phyloP scores from a whole-genome alignment of 2,888 invertebrate genomes.

The Trachelus stipa region DNA sequence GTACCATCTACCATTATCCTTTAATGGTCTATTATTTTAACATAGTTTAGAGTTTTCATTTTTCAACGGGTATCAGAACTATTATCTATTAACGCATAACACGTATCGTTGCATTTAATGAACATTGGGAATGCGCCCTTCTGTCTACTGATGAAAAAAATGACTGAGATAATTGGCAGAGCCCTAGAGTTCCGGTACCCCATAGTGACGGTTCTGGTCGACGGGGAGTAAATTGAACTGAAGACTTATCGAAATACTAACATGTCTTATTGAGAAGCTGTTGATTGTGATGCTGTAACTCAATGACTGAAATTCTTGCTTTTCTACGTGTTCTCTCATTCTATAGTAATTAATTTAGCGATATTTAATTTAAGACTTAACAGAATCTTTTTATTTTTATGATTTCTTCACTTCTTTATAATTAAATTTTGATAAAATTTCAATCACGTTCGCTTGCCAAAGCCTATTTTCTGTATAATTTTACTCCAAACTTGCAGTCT shows the following conservation, averaged over 20 bases:
- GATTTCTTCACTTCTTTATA: not conserved
- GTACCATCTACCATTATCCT: not conserved
- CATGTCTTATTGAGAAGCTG: not conserved
- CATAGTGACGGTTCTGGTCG: slow-evolving; percentile 12
- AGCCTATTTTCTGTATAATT: not conserved
- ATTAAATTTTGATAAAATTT: not conserved
- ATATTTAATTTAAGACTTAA: not conserved
- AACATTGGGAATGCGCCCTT: not conserved
- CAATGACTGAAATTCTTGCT: not conserved
- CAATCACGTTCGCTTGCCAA: not conserved
- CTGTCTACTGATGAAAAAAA: not conserved
- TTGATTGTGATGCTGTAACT: not conserved
- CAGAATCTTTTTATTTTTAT: not conserved
- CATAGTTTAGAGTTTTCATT: not conserved
- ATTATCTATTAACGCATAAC: not conserved
- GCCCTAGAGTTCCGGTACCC: not conserved
- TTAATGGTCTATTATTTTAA: not conserved
- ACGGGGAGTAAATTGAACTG: slow-evolving; percentile 53
- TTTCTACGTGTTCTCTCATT: not conserved
- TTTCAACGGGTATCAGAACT: not conserved
- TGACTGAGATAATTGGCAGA: not conserved
- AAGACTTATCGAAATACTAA: slow-evolving; percentile 40
- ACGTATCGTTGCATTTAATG: not conserved
- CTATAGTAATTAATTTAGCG: not conserved
- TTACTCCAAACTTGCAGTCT: not conserved